These are phyloP conservation scores for Neelides sp. DNA, from an alignment of 1,140 invertebrate species.

Conservation along the genomic window DNA sequence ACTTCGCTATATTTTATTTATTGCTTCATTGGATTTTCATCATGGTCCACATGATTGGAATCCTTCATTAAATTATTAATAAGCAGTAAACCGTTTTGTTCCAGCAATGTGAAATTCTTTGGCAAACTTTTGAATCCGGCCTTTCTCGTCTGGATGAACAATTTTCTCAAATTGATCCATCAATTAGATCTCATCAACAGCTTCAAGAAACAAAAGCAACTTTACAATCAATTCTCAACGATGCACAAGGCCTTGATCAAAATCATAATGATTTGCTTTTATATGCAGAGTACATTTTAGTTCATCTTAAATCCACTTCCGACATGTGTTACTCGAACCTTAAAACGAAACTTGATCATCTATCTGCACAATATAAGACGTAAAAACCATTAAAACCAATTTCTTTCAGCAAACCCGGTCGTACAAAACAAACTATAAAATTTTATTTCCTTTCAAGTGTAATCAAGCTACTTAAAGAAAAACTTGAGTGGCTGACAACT, in stretches of 20 bases:
- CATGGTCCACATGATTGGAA: no score
- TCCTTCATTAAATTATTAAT: slow-evolving; percentile 1
- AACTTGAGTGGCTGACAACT: slow-evolving; percentile 25
- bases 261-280: slow-evolving; percentile 43
- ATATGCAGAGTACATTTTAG: slow-evolving; percentile 45
- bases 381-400: no score
- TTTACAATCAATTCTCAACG: slow-evolving; percentile 52
- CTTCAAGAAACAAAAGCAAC: slow-evolving; percentile 53
- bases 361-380: slow-evolving; percentile 47
- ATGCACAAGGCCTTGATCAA: slow-evolving; percentile 43
- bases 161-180: slow-evolving; percentile 56
- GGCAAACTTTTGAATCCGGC: slow-evolving; percentile 49
- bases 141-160: slow-evolving; percentile 53
- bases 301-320: slow-evolving; percentile 46
- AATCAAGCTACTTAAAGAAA: slow-evolving; percentile 21
- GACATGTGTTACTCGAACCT: slow-evolving; percentile 44
- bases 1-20: no score
- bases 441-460: slow-evolving; percentile 10
- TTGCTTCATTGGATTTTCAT: no score
- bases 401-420: no score
- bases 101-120: slow-evolving; percentile 51
- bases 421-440: no score
- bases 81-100: slow-evolving; percentile 23
- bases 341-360: slow-evolving; percentile 43
- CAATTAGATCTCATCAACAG: slow-evolving; percentile 56